Conservation (phyloP, 2,113 vertebrate genomes). For the Calidris pugnax region DNA sequence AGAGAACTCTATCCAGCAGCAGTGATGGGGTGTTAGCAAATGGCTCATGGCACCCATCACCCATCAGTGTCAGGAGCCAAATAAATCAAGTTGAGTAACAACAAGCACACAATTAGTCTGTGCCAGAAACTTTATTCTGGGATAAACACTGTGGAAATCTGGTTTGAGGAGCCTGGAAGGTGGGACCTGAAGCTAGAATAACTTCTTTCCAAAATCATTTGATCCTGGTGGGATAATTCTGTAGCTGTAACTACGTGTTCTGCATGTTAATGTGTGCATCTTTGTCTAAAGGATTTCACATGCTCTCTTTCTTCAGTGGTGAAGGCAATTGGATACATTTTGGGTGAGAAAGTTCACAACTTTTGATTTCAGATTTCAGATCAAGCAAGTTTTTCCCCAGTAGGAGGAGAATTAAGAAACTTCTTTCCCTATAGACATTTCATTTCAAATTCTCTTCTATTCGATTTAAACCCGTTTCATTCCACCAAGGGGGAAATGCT, state of each 20-base stretch:
- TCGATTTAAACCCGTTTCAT: not conserved
- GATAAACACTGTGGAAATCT: not conserved
- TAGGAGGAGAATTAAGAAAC: not conserved
- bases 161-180: not conserved
- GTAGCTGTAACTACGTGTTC: not conserved
- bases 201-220: not conserved
- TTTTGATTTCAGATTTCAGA: constrained; percentile 8
- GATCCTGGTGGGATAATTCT: not conserved
- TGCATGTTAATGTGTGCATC: not conserved
- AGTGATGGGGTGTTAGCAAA: not conserved
- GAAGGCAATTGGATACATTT: not conserved
- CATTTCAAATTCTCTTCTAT: not conserved
- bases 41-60: not conserved
- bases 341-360: not conserved
- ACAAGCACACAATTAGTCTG: fast-evolving
- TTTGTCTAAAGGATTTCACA: not conserved
- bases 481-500: not conserved
- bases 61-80: not conserved
- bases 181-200: not conserved
- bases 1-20: not conserved
- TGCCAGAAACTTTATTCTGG: not conserved
- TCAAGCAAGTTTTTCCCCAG: not conserved
- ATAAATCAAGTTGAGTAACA: not conserved
- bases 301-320: not conserved
- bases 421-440: not conserved